phyloP scores from a whole-genome alignment of 2,797 vertebrate genomes.

The Etheostoma perlongum region DNA sequence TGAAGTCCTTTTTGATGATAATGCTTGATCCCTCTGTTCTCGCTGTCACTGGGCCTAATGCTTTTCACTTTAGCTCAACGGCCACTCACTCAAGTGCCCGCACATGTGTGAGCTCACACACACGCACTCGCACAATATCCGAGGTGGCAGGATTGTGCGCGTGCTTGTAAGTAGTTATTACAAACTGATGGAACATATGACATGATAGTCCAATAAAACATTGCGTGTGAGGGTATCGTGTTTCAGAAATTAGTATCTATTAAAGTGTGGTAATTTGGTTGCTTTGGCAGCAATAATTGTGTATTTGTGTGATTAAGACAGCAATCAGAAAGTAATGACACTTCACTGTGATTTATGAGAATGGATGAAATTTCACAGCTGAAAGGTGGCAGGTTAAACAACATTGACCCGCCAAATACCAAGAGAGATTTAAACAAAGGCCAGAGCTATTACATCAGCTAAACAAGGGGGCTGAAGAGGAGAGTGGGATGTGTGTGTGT shows the following conservation, averaged over 20 bases:
- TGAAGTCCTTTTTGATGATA: conserved; percentile 74
- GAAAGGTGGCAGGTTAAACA: conserved; percentile 79
- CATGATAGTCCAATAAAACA: conserved; percentile 26
- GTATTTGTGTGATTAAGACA: conserved; percentile 70
- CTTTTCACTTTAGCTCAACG: conserved; percentile 66
- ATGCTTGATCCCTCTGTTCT: conserved; percentile 72
- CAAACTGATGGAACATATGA: conserved; percentile 24
- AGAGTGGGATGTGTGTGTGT: conserved; percentile 30
- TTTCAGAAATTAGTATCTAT: conserved; percentile 32
- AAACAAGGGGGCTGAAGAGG: conserved; percentile 23
- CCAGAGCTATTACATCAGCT: conserved; percentile 56
- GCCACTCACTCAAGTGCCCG: conserved; percentile 46
- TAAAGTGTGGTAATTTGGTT: conserved; percentile 52
- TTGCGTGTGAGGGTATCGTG: conserved; percentile 14
- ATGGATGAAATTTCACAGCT: conserved; percentile 69
- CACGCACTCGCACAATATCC: not conserved
- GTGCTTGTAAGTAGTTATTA: conserved; percentile 20
- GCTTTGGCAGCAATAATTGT: conserved; percentile 60
- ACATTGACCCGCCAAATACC: conserved; percentile 68
- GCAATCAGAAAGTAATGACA: conserved; percentile 81
- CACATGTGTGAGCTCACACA: not conserved
- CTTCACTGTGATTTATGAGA: conserved; percentile 79
- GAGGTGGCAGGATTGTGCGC: not conserved
- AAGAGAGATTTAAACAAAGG: conserved; percentile 73
- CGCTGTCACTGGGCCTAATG: conserved; percentile 60